phyloP scores from a whole-genome alignment of 2,888 invertebrate species.

The Hyposoter didymator region DNA sequence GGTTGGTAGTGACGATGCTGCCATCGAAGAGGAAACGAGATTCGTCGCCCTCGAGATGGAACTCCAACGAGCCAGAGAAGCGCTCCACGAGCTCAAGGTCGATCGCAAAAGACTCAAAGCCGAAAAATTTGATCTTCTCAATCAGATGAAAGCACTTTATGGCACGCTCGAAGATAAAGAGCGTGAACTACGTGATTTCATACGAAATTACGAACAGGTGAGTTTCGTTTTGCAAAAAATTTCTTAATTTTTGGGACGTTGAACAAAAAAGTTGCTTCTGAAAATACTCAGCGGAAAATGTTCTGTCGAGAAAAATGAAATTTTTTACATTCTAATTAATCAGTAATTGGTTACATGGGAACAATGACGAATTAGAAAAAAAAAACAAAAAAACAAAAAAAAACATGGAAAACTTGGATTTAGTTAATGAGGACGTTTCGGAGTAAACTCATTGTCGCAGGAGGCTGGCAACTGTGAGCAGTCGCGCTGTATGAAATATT shows the following conservation, averaged over 20 bases:
- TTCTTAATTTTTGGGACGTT: not conserved
- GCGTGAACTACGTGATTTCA: constrained; percentile 96
- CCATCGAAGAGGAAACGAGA: constrained; percentile 85
- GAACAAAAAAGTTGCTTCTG: not conserved
- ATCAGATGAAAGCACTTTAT: constrained; percentile 97
- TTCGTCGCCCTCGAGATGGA: constrained; percentile 89
- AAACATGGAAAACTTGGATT: not conserved
- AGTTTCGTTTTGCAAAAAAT: constrained; percentile 68
- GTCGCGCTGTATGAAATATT: constrained; percentile 71
- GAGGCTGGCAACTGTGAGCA: constrained; percentile 70
- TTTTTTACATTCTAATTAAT: not conserved
- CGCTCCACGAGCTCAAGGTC: constrained; percentile 92
- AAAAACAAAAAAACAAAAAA: no score
- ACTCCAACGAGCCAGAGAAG: constrained; percentile 91
- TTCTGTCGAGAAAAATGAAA: not conserved
- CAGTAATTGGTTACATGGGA: not conserved
- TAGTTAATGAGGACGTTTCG: constrained; percentile 19
- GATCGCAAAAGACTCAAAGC: constrained; percentile 96
- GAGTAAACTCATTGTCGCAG: constrained; percentile 8
- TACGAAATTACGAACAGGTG: constrained; percentile 97
- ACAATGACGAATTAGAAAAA: not conserved
- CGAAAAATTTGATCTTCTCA: constrained; percentile 96
- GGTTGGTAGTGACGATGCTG: constrained; percentile 86
- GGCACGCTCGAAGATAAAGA: constrained; percentile 97
- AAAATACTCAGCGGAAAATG: not conserved